Conservation (phyloP, 2,113 vertebrate species). For the Propithecus coquereli region DNA sequence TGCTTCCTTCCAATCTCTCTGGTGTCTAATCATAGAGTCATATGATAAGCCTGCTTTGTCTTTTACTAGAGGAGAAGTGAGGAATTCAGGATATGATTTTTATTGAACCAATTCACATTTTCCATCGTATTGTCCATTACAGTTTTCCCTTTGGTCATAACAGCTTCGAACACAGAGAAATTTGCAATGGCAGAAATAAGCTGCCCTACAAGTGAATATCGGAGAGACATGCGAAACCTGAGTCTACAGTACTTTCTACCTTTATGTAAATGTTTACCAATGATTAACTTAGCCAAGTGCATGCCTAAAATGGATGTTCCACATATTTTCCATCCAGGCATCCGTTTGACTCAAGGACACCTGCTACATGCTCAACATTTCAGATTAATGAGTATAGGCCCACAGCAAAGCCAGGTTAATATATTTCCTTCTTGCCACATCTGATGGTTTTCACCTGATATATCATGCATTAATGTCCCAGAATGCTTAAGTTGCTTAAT, state of each 20-base stretch:
- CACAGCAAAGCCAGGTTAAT: background rate
- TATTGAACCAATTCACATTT: background rate
- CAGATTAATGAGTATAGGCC: background rate
- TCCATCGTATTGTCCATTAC: background rate
- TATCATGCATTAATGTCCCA: background rate
- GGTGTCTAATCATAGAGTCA: background rate
- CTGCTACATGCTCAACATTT: background rate
- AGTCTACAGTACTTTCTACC: background rate
- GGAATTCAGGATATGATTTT: accelerated
- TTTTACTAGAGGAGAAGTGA: background rate
- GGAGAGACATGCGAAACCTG: background rate
- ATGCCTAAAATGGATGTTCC: background rate
- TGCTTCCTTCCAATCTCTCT: background rate
- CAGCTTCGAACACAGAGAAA: background rate
- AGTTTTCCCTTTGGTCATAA: background rate
- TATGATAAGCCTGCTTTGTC: background rate
- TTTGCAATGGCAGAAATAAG: background rate
- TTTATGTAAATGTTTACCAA: background rate
- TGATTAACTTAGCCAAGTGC: background rate
- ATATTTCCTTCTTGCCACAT: background rate
- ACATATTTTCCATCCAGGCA: background rate
- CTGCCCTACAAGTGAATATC: background rate
- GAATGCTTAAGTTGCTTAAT: background rate
- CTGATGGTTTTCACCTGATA: background rate
- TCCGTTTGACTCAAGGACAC: background rate